phyloP scores from a whole-genome alignment of 2,888 invertebrate species.

The Exocentrus adspersus region DNA sequence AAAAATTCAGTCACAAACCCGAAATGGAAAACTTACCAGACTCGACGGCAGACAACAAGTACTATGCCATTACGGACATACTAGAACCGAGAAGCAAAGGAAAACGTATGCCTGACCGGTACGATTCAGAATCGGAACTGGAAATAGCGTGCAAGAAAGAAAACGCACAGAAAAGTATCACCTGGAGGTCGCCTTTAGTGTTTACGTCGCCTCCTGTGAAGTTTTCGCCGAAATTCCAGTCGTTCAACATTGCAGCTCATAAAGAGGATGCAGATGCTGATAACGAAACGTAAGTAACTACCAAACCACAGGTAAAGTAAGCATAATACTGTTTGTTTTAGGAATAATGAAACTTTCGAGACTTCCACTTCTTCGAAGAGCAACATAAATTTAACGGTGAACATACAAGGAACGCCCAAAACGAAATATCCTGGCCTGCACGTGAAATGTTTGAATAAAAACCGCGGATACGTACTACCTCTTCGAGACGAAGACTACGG shows the following conservation, averaged over 20 bases:
- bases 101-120: not conserved
- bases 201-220: conserved; percentile 53
- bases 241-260: not conserved
- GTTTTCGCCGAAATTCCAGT: conserved; percentile 49
- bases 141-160: conserved; percentile 19
- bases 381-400: conserved; percentile 17
- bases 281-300: conserved; percentile 24
- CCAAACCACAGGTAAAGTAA: conserved; percentile 26
- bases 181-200: conserved; percentile 58
- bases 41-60: conserved; percentile 1
- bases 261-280: conserved; percentile 9
- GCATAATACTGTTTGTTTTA: not conserved
- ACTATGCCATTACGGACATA: not conserved
- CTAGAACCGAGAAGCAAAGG: not conserved
- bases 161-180: conserved; percentile 45
- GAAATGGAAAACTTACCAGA: not conserved
- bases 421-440: too few species aligned
- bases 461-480: conserved; percentile 18
- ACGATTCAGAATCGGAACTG: not conserved
- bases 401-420: conserved; percentile 28
- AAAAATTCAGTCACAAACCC: conserved; percentile 13
- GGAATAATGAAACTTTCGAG: conserved; percentile 23
- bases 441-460: conserved; percentile 2
- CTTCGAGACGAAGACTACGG: conserved; percentile 34
- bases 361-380: conserved; percentile 24